Conservation (phyloP, 2,113 vertebrate species). For the Apodemus sylvaticus region DNA sequence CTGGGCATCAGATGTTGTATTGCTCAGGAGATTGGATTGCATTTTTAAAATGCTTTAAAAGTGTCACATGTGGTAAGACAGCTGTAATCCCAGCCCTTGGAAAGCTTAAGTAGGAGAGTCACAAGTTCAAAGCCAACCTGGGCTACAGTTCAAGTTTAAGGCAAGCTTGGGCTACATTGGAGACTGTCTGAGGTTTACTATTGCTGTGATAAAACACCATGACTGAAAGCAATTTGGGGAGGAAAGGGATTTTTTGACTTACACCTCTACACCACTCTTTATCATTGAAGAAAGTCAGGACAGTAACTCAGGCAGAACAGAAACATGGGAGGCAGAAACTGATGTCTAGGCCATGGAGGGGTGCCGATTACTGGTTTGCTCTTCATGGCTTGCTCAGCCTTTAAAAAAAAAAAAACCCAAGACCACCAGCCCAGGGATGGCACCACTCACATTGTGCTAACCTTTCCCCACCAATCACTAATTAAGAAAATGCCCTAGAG, state of each 20-base stretch:
- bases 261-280: background rate
- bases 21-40: background rate
- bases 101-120: background rate
- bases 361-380: background rate
- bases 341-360: background rate
- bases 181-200: background rate
- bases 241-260: background rate
- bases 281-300: background rate
- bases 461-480: background rate
- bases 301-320: background rate
- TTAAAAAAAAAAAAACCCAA: too few species aligned
- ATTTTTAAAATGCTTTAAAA: background rate
- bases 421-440: background rate
- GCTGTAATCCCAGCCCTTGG: background rate
- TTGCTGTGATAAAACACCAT: background rate
- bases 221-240: background rate
- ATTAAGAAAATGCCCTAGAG: background rate
- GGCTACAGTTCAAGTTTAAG: background rate
- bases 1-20: background rate
- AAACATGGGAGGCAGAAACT: background rate
- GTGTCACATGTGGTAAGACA: background rate
- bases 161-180: background rate
- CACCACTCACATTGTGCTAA: background rate
- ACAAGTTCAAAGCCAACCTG: background rate
- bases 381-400: background rate